Conservation (phyloP, 2,113 vertebrate genomes). For the Dolichallabes microphthalmus region DNA sequence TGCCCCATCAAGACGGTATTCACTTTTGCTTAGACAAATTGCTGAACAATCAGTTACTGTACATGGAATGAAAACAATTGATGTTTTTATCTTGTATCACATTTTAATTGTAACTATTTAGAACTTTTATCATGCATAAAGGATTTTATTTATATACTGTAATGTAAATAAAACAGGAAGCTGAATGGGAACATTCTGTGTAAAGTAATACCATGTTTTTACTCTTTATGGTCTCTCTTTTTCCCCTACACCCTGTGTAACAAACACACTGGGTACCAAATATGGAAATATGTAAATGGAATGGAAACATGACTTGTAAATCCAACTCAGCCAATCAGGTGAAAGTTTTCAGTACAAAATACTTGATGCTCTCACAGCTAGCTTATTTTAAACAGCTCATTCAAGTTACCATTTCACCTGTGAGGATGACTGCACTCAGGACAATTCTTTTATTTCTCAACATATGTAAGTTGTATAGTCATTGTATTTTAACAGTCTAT, state of each 20-base stretch:
- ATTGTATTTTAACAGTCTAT: neutral
- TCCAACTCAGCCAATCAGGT: constrained; percentile 7
- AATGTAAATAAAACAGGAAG: neutral
- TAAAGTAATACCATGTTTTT: neutral
- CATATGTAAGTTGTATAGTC: neutral
- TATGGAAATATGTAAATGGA: neutral
- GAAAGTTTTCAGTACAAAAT: neutral
- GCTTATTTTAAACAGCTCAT: neutral
- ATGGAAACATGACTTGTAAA: neutral
- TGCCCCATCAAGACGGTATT: neutral
- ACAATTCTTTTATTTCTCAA: constrained; percentile 3
- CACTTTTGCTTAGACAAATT: neutral
- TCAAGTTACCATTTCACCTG: neutral
- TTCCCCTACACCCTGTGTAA: neutral
- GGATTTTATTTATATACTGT: neutral
- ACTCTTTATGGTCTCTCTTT: neutral
- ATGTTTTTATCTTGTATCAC: neutral
- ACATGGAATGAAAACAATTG: neutral
- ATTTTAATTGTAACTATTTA: neutral
- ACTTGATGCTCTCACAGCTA: neutral
- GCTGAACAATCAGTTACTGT: neutral
- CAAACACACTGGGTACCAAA: neutral
- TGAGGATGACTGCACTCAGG: neutral
- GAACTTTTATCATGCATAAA: neutral
- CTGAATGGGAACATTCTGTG: neutral